These are phyloP conservation scores for Apodemia duryi DNA, from an alignment of 2,888 invertebrate species.

Conservation along the genomic window DNA sequence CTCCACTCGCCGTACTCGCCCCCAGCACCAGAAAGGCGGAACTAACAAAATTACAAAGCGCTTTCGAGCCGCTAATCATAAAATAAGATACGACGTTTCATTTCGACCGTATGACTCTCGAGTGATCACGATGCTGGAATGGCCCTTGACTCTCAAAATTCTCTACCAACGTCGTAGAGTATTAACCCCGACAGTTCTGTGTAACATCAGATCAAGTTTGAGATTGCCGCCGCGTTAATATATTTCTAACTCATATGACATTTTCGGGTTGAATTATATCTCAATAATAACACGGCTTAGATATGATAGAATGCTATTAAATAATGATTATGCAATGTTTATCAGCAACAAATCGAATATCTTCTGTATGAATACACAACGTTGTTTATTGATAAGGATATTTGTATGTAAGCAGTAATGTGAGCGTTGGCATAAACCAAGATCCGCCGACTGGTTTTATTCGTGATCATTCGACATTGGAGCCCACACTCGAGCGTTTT, in stretches of 20 bases:
- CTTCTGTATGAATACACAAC: background rate
- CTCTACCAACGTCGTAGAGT: conserved; percentile 68
- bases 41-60: conserved; percentile 80
- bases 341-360: conserved; percentile 1
- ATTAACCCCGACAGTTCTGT: conserved; percentile 60
- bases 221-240: conserved; percentile 36
- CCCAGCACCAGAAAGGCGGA: conserved; percentile 80
- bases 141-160: conserved; percentile 78
- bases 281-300: background rate
- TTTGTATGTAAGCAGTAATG: conserved; percentile 5
- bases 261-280: conserved; percentile 12
- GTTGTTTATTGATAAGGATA: conserved; percentile 10
- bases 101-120: conserved; percentile 77
- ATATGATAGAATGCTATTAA: background rate
- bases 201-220: conserved; percentile 53
- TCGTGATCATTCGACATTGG: conserved; percentile 7
- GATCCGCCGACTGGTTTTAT: background rate
- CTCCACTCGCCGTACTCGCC: conserved; percentile 75
- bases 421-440: conserved; percentile 8
- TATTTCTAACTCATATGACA: conserved; percentile 4
- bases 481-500: conserved; percentile 1
- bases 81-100: conserved; percentile 80
- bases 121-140: conserved; percentile 76
- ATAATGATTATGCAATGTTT: conserved; percentile 7
- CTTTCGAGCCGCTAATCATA: conserved; percentile 80